These are phyloP conservation scores for Drosophila mimica DNA, from an alignment of 2,888 invertebrate species.

Conservation along the genomic window DNA sequence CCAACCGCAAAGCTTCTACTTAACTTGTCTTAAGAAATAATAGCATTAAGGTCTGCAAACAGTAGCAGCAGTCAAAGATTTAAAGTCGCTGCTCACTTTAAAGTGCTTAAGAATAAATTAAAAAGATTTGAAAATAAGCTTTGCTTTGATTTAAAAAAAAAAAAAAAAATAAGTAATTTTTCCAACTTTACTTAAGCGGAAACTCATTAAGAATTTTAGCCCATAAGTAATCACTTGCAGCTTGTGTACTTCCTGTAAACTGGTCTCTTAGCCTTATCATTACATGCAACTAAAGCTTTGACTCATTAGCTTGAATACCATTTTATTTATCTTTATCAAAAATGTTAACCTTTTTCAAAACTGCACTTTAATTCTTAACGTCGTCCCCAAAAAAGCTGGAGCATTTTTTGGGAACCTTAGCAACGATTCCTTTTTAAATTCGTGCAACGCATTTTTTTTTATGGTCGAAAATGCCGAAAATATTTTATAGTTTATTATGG, in stretches of 20 bases:
- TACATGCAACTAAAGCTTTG: not conserved
- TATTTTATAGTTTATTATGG: slow-evolving; percentile 73
- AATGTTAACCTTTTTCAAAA: slow-evolving; percentile 24
- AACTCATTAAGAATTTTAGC: not conserved
- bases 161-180: not conserved
- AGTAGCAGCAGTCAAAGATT: slow-evolving; percentile 8
- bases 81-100: not conserved
- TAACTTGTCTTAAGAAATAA: slow-evolving; percentile 15
- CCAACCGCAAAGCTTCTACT: slow-evolving; percentile 11
- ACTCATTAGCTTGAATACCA: slow-evolving; percentile 5
- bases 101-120: not conserved
- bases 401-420: slow-evolving; percentile 15
- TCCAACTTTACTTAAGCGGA: not conserved
- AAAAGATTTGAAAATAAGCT: not conserved
- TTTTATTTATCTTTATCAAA: slow-evolving; percentile 33
- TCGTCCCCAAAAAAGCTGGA: not conserved
- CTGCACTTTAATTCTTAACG: slow-evolving; percentile 36
- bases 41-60: slow-evolving; percentile 10
- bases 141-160: too few relatives aligned
- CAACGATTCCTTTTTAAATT: slow-evolving; percentile 38
- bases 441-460: slow-evolving; percentile 37
- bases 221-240: not conserved
- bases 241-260: not conserved
- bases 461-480: slow-evolving; percentile 44
- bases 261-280: not conserved